Percentiles rank a stretch among this genome's conserved stretches.
These are phyloP conservation scores for Phlogophora meticulosa DNA, from an alignment of 2,888 invertebrate genomes.

Conservation along the genomic window DNA sequence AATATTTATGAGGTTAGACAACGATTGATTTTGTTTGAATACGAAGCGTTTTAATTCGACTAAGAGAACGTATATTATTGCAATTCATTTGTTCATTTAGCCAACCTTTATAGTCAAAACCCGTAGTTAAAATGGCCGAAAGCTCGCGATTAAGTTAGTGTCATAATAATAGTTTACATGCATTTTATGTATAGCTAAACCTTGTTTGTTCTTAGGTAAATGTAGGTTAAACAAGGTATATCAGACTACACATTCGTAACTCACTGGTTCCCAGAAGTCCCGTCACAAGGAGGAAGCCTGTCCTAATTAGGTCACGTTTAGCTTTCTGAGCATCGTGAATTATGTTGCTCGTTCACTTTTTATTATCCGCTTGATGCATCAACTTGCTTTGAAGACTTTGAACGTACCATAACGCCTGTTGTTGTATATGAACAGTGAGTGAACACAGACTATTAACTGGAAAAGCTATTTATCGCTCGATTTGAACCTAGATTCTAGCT, in stretches of 20 bases:
- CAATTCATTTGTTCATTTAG: neutral
- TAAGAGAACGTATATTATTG: neutral
- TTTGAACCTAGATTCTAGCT: constrained; percentile 52
- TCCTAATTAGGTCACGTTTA: constrained; percentile 76
- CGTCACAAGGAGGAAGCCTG: constrained; percentile 64
- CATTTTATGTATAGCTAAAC: no score
- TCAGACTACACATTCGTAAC: neutral
- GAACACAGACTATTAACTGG: constrained; percentile 52
- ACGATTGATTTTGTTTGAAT: constrained; percentile 32
- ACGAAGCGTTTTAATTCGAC: constrained; percentile 23
- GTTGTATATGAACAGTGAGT: constrained; percentile 48
- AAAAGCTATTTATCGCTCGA: constrained; percentile 42
- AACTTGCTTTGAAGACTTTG: constrained; percentile 64
- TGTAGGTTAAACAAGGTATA: constrained; percentile 26
- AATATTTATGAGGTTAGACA: constrained; percentile 41
- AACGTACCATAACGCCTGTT: constrained; percentile 49
- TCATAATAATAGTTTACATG: neutral
- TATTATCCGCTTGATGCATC: constrained; percentile 63
- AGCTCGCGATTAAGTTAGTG: neutral
- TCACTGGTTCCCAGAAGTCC: constrained; percentile 29
- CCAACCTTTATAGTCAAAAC: neutral
- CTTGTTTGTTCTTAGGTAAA: neutral
- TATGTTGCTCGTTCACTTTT: constrained; percentile 68
- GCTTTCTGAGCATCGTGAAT: constrained; percentile 68
- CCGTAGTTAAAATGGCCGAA: neutral